Evolutionary conservation across 2,888 invertebrate species (phyloP).

Genomic region (Zygaena filipendulae): DNA sequence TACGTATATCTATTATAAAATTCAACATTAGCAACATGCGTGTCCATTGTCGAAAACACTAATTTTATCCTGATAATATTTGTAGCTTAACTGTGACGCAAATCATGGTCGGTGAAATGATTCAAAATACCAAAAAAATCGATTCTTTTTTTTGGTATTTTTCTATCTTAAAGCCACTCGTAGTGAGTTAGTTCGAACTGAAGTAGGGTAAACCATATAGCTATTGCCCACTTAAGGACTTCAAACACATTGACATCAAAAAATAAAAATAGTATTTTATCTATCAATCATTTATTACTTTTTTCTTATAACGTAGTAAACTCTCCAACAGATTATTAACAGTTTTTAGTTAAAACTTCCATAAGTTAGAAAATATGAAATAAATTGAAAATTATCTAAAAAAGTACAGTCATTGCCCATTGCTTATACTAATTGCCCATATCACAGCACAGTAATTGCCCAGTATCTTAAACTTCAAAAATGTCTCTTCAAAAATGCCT

Average conservation of each 20-base stretch:
- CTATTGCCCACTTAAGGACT: constrained; percentile 2
- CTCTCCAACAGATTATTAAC: constrained; percentile 2
- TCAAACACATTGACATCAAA: constrained; percentile 2
- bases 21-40: too few species aligned
- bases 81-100: too few species aligned
- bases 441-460: constrained; percentile 7
- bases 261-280: not conserved
- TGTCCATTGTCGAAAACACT: too few species aligned
- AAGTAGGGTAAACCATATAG: constrained; percentile 3
- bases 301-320: constrained; percentile 6
- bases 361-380: constrained; percentile 4
- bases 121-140: too few species aligned
- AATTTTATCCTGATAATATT: too few species aligned
- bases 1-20: too few species aligned
- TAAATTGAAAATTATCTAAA: constrained; percentile 2
- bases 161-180: too few species aligned
- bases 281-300: constrained; percentile 1
- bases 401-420: constrained; percentile 8
- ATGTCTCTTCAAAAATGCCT: constrained; percentile 4
- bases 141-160: too few species aligned
- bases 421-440: constrained; percentile 7
- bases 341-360: constrained; percentile 4
- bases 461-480: constrained; percentile 6
- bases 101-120: too few species aligned
- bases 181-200: too few species aligned